Evolutionary conservation across 2,113 vertebrate genomes (phyloP).

Genomic region (Leucopternis melanops): DNA sequence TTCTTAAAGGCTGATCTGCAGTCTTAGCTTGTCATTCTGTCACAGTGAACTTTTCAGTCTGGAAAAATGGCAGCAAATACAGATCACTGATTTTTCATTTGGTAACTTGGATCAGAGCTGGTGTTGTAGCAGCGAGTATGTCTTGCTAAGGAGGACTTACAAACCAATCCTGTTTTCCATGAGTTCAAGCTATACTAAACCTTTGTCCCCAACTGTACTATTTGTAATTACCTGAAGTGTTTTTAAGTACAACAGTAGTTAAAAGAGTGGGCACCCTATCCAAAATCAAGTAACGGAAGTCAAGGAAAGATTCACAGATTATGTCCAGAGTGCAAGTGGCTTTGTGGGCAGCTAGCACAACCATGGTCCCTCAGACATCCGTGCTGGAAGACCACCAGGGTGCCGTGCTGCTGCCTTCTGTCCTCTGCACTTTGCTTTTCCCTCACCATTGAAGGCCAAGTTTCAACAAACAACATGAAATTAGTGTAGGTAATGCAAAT

Average conservation of each 20-base stretch:
- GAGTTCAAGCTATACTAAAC: not conserved
- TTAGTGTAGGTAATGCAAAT: not conserved
- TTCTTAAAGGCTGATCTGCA: not conserved
- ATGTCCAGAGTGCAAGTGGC: not conserved
- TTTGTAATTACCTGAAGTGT: not conserved
- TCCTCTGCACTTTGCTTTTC: not conserved
- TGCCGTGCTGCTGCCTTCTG: not conserved
- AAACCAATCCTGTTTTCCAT: not conserved
- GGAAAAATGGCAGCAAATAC: not conserved
- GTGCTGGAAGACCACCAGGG: not conserved
- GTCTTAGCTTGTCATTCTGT: not conserved
- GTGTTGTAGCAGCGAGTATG: not conserved
- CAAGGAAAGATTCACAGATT: not conserved
- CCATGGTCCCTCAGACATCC: rapidly evolving
- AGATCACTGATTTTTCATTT: not conserved
- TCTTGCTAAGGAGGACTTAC: not conserved
- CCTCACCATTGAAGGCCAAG: not conserved
- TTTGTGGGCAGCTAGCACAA: not conserved
- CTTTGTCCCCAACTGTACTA: not conserved
- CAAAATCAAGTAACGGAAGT: not conserved
- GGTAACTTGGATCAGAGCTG: not conserved
- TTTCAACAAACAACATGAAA: not conserved
- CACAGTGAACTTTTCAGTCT: not conserved
- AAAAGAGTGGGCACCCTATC: not conserved
- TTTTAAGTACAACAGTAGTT: not conserved